Percentiles rank a stretch among this genome's conserved stretches.
phyloP scores from a whole-genome alignment of 2,888 invertebrate species.

The Tupiocoris notatus region DNA sequence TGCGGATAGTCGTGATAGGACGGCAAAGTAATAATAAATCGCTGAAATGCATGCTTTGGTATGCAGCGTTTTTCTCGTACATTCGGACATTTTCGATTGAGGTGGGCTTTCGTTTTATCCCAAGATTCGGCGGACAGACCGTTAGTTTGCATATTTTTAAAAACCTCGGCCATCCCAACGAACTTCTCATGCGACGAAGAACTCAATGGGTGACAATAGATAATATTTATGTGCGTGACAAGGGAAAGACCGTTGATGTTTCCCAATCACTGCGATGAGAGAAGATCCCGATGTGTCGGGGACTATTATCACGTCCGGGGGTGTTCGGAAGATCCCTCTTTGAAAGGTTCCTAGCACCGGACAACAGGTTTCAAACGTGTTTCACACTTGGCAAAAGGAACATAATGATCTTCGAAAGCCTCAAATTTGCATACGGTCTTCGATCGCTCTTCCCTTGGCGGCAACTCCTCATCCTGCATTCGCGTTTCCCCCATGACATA shows the following conservation, averaged over 20 bases:
- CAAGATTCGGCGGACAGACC: too few relatives aligned
- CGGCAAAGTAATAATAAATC: too few relatives aligned
- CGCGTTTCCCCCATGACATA: constrained; percentile 11
- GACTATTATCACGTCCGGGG: constrained; percentile 39
- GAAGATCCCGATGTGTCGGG: constrained; percentile 25
- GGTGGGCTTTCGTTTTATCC: too few relatives aligned
- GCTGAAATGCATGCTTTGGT: too few relatives aligned
- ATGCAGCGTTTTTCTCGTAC: too few relatives aligned
- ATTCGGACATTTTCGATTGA: too few relatives aligned
- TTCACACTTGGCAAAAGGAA: constrained; percentile 40
- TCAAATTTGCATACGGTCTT: constrained; percentile 18
- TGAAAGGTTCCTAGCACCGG: constrained; percentile 34
- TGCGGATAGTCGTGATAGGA: too few relatives aligned
- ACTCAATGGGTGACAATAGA: background rate
- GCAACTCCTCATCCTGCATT: constrained; percentile 6
- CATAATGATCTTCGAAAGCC: constrained; percentile 40
- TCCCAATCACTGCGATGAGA: constrained; percentile 31
- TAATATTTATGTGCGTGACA: constrained; percentile 24
- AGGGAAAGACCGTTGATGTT: constrained; percentile 40
- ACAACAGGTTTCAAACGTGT: constrained; percentile 44
- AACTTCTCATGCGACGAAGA: background rate
- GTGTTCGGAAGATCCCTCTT: constrained; percentile 31
- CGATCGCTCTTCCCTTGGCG: background rate
- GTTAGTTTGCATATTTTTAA: background rate
- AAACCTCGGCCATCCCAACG: background rate